phyloP scores from a whole-genome alignment of 2,888 invertebrate species.

The Ophion slaviceki region DNA sequence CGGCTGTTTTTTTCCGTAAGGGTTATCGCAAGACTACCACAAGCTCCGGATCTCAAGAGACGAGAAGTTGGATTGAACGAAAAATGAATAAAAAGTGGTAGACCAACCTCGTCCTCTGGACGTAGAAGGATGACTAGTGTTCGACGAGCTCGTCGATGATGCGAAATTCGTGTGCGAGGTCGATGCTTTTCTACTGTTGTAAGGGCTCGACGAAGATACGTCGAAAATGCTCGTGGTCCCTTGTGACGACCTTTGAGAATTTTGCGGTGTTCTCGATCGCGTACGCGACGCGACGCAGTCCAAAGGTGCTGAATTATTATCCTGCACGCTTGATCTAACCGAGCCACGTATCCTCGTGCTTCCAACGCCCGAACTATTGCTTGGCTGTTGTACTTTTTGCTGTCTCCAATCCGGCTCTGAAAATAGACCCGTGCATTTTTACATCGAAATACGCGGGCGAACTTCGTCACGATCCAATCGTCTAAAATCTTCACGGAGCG shows the following conservation, averaged over 20 bases:
- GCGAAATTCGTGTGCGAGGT: constrained; percentile 73
- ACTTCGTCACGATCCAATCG: too few species aligned
- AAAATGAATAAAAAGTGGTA: constrained; percentile 4
- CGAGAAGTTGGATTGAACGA: background rate
- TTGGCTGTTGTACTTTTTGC: constrained; percentile 78
- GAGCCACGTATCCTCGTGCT: constrained; percentile 76
- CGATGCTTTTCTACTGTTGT: constrained; percentile 75
- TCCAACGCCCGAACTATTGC: constrained; percentile 74
- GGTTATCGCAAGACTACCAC: background rate
- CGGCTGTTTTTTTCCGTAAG: background rate
- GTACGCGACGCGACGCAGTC: constrained; percentile 82
- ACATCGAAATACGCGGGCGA: constrained; percentile 1
- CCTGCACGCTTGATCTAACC: constrained; percentile 74
- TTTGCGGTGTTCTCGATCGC: constrained; percentile 81
- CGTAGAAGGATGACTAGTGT: constrained; percentile 81
- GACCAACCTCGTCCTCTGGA: constrained; percentile 81
- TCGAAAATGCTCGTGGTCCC: constrained; percentile 74
- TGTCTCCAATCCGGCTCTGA: constrained; percentile 80
- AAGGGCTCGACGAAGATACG: constrained; percentile 73
- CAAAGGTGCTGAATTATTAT: constrained; percentile 78
- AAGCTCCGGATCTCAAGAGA: too few species aligned
- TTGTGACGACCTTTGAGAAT: constrained; percentile 75
- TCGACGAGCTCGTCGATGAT: constrained; percentile 72
- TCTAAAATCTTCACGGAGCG: too few species aligned
- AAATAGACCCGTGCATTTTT: constrained; percentile 29